A percentile compares a stretch with the other conserved stretches of the same genome.
Evolutionary conservation across 1,140 invertebrate species (phyloP).

Genomic region (Lepidurus arcticus): DNA sequence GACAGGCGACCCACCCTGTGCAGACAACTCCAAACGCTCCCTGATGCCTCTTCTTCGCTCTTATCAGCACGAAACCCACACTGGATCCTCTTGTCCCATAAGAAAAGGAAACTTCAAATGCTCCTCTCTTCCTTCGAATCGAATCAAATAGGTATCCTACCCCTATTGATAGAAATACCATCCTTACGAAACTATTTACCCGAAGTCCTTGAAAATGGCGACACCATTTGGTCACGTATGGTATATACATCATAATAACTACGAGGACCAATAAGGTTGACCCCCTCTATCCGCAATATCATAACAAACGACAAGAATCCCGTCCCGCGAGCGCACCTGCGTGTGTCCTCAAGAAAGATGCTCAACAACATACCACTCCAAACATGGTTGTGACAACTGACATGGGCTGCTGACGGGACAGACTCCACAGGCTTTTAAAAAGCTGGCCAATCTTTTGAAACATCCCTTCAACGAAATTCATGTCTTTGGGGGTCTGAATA

Average conservation of each 20-base stretch:
- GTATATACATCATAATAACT: too few relatives aligned
- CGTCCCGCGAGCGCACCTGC: background rate
- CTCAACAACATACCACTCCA: background rate
- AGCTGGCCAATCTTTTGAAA: background rate
- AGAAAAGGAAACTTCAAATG: background rate
- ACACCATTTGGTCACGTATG: background rate
- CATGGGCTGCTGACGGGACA: background rate
- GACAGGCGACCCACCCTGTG: conserved; percentile 11
- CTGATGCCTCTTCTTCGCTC: background rate
- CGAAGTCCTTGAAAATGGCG: background rate
- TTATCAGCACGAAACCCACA: conserved; percentile 7
- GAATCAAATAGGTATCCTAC: background rate
- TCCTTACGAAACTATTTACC: too few relatives aligned
- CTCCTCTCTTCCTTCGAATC: background rate
- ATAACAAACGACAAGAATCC: background rate
- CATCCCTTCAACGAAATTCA: background rate
- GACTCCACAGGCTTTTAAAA: conserved; percentile 10
- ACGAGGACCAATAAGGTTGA: too few relatives aligned
- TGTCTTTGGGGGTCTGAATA: background rate
- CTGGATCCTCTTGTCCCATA: background rate
- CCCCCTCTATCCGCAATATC: background rate
- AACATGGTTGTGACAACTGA: conserved; percentile 21
- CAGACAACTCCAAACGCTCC: conserved; percentile 13
- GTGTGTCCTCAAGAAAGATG: background rate
- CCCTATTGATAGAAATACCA: background rate